Evolutionary conservation across 2,888 invertebrate genomes (phyloP).

Genomic region (Drosophila anceps): DNA sequence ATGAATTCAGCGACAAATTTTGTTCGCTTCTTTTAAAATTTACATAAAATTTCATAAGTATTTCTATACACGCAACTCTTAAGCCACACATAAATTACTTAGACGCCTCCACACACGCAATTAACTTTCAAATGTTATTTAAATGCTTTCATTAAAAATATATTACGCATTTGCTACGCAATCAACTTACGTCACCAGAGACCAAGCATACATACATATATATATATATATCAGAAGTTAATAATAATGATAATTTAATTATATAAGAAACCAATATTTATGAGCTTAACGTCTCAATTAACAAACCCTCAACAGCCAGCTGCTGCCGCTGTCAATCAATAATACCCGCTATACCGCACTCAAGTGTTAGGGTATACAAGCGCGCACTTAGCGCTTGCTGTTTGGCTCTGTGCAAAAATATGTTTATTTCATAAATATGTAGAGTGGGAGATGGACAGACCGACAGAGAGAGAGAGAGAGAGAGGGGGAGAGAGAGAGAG

Average conservation of each 20-base stretch:
- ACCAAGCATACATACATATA: neutral
- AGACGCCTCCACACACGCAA: neutral
- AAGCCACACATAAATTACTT: neutral
- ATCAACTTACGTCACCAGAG: neutral
- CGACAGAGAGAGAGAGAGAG: neutral
- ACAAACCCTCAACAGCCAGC: neutral
- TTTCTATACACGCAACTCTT: neutral
- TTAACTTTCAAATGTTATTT: neutral
- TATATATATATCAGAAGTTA: neutral
- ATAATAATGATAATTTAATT: conserved; percentile 7
- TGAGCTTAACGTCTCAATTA: conserved; percentile 2
- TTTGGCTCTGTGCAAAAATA: conserved; percentile 24
- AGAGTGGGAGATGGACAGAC: neutral
- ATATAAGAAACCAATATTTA: neutral
- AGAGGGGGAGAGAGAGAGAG: neutral
- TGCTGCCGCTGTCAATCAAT: neutral
- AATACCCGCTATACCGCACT: neutral
- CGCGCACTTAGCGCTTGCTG: conserved; percentile 13
- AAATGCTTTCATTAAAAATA: neutral
- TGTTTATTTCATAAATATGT: conserved; percentile 20
- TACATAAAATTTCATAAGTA: neutral
- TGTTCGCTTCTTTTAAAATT: neutral
- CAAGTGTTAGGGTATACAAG: conserved; percentile 1
- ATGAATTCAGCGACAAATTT: neutral
- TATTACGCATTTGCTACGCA: neutral